Evolutionary conservation across 2,797 vertebrate species (phyloP).

Genomic region (Philypnodon macrostomus): DNA sequence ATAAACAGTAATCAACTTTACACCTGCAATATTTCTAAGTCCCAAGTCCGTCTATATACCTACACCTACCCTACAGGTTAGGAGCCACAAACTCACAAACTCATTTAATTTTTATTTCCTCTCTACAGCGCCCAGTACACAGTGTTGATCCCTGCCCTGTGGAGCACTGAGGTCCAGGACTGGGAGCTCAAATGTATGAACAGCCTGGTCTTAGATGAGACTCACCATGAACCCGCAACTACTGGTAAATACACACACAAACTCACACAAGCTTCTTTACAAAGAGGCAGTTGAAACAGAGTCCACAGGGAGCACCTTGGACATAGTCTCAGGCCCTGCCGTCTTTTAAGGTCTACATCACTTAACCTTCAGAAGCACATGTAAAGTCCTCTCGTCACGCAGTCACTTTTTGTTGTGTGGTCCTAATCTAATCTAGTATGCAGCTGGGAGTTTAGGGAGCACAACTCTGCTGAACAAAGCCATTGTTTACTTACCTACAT

Average conservation of each 20-base stretch:
- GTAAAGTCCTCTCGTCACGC: conserved; percentile 29
- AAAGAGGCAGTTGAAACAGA: conserved; percentile 18
- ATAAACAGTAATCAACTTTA: too few relatives aligned
- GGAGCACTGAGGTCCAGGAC: conserved; percentile 74
- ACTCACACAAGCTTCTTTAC: conserved; percentile 6
- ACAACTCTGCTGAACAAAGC: conserved; percentile 19
- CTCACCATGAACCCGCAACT: conserved; percentile 28
- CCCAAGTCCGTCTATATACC: too few relatives aligned
- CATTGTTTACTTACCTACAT: conserved; percentile 18
- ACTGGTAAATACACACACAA: conserved; percentile 44
- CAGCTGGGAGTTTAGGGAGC: conserved; percentile 20
- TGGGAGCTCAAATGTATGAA: conserved; percentile 79
- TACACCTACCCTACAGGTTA: too few relatives aligned
- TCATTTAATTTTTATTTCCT: background rate
- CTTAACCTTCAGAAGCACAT: conserved; percentile 43
- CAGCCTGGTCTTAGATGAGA: conserved; percentile 68
- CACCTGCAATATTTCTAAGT: too few relatives aligned
- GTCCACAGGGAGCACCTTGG: conserved; percentile 13
- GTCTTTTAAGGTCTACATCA: conserved; percentile 23
- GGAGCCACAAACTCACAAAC: too few relatives aligned
- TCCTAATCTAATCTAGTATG: conserved; percentile 10
- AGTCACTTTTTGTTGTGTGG: conserved; percentile 11
- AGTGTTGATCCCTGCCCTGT: conserved; percentile 70
- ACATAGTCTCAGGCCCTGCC: conserved; percentile 24
- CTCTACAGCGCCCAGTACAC: conserved; percentile 63